Evolutionary conservation across 2,113 vertebrate genomes (phyloP).

Genomic region (Mustelus asterias): DNA sequence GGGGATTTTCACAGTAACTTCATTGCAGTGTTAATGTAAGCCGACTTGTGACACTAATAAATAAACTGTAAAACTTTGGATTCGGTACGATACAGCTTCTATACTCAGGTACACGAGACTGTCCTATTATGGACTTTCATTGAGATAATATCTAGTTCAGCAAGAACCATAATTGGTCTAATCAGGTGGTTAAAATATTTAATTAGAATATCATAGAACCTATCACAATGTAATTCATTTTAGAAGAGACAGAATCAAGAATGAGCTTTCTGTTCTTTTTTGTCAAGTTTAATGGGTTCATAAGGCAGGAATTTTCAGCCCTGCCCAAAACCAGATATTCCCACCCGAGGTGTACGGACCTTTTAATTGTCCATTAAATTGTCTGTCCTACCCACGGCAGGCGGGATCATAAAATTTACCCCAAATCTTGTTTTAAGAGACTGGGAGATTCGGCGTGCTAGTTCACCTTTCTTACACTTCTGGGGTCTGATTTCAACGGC

Average conservation of each 20-base stretch:
- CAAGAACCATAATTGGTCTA: not conserved
- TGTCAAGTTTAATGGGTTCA: not conserved
- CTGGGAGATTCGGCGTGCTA: not conserved
- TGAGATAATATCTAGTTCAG: not conserved
- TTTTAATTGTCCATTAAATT: too few relatives aligned
- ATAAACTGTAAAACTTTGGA: too few relatives aligned
- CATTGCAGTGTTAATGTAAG: too few relatives aligned
- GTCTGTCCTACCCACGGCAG: too few relatives aligned
- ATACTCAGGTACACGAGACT: not conserved
- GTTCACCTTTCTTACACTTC: not conserved
- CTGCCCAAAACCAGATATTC: too few relatives aligned
- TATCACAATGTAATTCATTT: not conserved
- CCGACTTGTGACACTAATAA: too few relatives aligned
- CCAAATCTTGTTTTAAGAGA: not conserved
- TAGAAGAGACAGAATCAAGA: not conserved
- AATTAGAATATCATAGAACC: not conserved
- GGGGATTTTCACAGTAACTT: too few relatives aligned
- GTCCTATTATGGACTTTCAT: not conserved
- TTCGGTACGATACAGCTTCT: not conserved
- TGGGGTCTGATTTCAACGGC: too few relatives aligned
- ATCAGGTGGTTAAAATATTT: not conserved
- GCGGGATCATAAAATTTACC: too few relatives aligned
- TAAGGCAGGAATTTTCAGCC: not conserved
- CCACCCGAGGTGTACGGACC: too few relatives aligned
- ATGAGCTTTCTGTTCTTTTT: not conserved